Evolutionary conservation across 1,140 invertebrate genomes (phyloP).

Genomic region (Phenacoccus solenopsis): DNA sequence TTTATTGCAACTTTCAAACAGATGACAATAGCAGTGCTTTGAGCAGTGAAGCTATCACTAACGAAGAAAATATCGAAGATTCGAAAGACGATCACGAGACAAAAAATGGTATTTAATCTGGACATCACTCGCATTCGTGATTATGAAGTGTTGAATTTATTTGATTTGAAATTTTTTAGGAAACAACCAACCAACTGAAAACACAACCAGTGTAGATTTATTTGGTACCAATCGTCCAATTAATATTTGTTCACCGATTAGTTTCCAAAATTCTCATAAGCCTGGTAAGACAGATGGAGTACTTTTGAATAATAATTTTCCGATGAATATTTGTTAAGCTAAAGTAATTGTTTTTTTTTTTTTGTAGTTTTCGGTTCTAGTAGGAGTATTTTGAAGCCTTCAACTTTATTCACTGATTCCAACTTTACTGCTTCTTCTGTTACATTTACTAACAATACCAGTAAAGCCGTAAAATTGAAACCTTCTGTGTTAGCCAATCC

Average conservation of each 20-base stretch:
- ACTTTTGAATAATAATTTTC: neutral
- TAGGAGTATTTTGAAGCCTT: constrained; percentile 8
- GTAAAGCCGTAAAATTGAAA: constrained; percentile 1
- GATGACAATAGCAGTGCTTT: neutral
- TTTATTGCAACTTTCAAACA: neutral
- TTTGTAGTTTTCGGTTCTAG: neutral
- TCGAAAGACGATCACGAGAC: neutral
- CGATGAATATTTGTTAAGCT: neutral
- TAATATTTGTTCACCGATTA: neutral
- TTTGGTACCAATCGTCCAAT: neutral
- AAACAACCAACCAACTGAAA: neutral
- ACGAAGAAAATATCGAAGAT: neutral
- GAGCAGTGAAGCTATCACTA: neutral
- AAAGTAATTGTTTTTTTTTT: neutral
- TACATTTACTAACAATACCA: neutral
- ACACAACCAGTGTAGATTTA: neutral
- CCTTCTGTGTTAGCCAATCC: constrained; percentile 8
- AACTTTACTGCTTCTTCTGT: neutral
- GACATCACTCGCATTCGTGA: no score
- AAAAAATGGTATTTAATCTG: neutral
- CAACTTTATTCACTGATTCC: neutral
- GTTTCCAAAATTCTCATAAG: neutral
- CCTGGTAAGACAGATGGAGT: neutral
- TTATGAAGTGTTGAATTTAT: no score
- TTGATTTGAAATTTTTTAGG: neutral